Conservation (phyloP, 2,113 vertebrate species). For the Gasterosteus aculeatus region DNA sequence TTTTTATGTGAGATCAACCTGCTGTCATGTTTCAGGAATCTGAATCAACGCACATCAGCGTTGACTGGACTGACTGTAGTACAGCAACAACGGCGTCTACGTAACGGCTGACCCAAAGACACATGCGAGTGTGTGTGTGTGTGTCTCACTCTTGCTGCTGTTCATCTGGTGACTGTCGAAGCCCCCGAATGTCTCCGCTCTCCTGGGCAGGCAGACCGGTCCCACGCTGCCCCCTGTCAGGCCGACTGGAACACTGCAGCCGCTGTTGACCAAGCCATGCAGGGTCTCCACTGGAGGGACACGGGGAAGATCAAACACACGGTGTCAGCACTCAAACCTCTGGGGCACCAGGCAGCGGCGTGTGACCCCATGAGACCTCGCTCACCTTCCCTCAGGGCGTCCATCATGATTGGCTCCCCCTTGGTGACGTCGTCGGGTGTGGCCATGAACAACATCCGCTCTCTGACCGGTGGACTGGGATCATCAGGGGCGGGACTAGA, state of each 20-base stretch:
- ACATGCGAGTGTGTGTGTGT: neutral
- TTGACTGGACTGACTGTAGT: neutral
- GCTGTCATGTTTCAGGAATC: neutral
- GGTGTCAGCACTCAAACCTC: neutral
- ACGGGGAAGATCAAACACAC: neutral
- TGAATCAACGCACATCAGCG: neutral
- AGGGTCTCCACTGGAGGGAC: slow-evolving; percentile 84
- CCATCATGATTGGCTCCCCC: slow-evolving; percentile 88
- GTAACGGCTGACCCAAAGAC: neutral
- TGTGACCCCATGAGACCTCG: neutral
- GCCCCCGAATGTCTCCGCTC: slow-evolving; percentile 94
- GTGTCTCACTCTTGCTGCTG: slow-evolving; percentile 84
- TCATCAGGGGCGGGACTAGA: slow-evolving; percentile 79
- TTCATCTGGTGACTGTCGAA: slow-evolving; percentile 95
- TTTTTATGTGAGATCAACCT: neutral
- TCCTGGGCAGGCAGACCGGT: slow-evolving; percentile 86
- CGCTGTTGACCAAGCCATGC: slow-evolving; percentile 84
- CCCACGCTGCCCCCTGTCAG: slow-evolving; percentile 77
- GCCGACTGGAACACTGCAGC: slow-evolving; percentile 34
- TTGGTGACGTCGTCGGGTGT: slow-evolving; percentile 86
- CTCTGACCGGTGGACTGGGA: slow-evolving; percentile 49
- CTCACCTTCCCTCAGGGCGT: slow-evolving; percentile 88
- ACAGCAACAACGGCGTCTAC: neutral
- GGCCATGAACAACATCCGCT: slow-evolving; percentile 86
- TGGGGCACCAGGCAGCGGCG: neutral